A percentile compares a stretch with the other conserved stretches of the same genome.
phyloP scores from a whole-genome alignment of 2,113 vertebrate species.

The Erpornis zantholeuca region DNA sequence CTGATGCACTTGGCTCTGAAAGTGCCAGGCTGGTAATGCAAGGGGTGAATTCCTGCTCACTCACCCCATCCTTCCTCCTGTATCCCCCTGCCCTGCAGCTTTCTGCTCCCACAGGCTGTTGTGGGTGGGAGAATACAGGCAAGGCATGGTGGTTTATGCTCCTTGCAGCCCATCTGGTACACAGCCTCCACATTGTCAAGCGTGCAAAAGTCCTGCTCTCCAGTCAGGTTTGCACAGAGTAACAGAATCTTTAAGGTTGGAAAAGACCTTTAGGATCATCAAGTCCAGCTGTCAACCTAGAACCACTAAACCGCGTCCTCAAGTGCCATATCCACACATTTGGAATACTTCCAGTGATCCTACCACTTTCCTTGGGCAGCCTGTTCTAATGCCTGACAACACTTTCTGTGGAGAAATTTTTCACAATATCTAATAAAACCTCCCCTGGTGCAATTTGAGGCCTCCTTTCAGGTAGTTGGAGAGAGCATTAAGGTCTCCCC shows the following conservation, averaged over 20 bases:
- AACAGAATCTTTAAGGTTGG: too few species aligned
- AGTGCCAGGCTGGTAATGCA: not conserved
- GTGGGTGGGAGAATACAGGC: not conserved
- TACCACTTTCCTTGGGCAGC: not conserved
- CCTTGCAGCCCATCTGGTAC: not conserved
- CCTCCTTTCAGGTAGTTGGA: not conserved
- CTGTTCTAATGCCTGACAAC: not conserved
- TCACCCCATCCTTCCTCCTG: not conserved
- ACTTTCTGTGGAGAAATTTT: not conserved
- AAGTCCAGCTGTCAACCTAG: not conserved
- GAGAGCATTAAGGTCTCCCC: not conserved
- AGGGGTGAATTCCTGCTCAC: not conserved
- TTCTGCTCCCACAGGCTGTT: not conserved
- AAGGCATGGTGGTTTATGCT: not conserved
- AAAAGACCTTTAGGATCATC: not conserved
- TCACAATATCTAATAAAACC: not conserved
- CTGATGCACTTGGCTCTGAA: not conserved
- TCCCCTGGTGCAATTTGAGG: not conserved
- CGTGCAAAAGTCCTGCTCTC: not conserved
- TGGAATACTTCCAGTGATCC: not conserved
- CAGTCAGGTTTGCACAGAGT: not conserved
- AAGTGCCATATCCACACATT: not conserved
- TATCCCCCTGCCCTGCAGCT: not conserved
- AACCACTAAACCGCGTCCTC: not conserved
- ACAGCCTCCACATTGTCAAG: rapidly evolving